Evolutionary conservation across 2,113 vertebrate genomes (phyloP).

Genomic region (Propithecus coquereli): DNA sequence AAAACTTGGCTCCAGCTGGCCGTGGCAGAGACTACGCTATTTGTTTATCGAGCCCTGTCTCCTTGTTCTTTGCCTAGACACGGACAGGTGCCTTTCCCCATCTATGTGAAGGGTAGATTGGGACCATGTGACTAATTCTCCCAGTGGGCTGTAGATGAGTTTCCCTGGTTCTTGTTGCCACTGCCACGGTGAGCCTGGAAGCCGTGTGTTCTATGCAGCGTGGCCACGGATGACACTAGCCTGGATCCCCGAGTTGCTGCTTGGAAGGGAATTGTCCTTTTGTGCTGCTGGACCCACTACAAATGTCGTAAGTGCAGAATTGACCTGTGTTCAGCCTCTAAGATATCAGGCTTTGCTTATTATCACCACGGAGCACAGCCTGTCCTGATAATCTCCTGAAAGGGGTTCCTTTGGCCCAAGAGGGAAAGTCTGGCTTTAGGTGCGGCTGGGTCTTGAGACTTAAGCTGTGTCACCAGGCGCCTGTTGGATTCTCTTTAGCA

Average conservation of each 20-base stretch:
- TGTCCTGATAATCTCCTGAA: too few species aligned
- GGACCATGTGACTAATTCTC: neutral
- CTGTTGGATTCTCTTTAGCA: neutral
- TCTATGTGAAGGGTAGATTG: neutral
- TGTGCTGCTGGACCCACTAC: fast-evolving
- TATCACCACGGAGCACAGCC: neutral
- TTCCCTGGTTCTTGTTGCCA: neutral
- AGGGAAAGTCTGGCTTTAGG: neutral
- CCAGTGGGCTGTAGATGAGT: neutral
- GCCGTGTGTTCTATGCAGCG: fast-evolving
- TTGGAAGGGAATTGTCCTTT: neutral
- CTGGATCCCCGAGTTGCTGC: neutral
- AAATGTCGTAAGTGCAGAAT: neutral
- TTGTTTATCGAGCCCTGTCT: neutral
- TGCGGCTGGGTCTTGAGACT: neutral
- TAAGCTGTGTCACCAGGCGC: neutral
- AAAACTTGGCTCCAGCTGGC: neutral
- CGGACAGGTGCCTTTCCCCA: neutral
- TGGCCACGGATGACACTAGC: neutral
- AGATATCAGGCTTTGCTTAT: neutral
- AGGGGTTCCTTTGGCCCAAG: neutral
- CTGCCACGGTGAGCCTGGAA: neutral
- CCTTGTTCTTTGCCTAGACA: neutral
- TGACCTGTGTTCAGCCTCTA: neutral
- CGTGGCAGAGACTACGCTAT: neutral